A percentile compares a stretch with the other conserved stretches of the same genome.
These are phyloP conservation scores for Crioceris asparagi DNA, from an alignment of 2,888 invertebrate genomes.

Conservation along the genomic window DNA sequence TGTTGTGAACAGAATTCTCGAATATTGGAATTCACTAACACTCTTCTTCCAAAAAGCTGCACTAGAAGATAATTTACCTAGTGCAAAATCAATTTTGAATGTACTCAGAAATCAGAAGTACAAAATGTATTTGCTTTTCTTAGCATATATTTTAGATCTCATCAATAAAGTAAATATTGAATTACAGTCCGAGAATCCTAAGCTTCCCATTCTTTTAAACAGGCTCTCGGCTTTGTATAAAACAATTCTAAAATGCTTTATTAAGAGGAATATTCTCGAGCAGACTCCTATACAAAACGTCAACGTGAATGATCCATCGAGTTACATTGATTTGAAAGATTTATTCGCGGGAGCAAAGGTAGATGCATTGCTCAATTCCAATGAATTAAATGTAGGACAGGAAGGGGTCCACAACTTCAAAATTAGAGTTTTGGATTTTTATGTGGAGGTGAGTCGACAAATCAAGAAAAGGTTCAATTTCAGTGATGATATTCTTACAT, in stretches of 20 bases:
- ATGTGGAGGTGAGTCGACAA: not conserved
- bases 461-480: not conserved
- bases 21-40: constrained; percentile 10
- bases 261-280: constrained; percentile 4
- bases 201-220: constrained; percentile 3
- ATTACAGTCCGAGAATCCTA: constrained; percentile 4
- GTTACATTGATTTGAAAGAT: too few relatives aligned
- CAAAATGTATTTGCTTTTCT: too few relatives aligned
- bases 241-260: constrained; percentile 5
- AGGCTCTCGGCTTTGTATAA: constrained; percentile 6
- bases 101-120: constrained; percentile 8
- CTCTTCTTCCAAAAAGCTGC: constrained; percentile 12
- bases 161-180: constrained; percentile 6
- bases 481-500: not conserved
- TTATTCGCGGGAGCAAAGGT: too few relatives aligned
- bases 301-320: too few relatives aligned
- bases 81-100: constrained; percentile 12
- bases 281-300: too few relatives aligned
- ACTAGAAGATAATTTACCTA: constrained; percentile 11
- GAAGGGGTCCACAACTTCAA: too few relatives aligned
- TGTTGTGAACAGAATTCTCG: constrained; percentile 11
- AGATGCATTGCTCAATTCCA: not conserved
- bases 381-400: not conserved
- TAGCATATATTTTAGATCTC: constrained; percentile 5
- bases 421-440: not conserved